phyloP scores from a whole-genome alignment of 2,113 vertebrate genomes.

The Chaetodon auriga region DNA sequence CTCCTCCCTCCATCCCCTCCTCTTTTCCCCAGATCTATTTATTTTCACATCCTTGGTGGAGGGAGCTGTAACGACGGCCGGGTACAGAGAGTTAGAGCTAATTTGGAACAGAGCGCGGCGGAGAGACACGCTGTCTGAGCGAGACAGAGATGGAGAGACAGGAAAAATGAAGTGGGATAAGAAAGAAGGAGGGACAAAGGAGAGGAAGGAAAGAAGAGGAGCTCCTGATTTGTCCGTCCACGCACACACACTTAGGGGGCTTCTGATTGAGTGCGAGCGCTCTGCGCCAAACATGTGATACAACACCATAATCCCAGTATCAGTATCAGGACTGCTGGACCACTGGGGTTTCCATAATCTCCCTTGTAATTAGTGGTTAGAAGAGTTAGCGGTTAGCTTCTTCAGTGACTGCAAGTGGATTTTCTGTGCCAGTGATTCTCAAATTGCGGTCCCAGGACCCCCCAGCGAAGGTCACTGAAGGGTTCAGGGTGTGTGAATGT shows the following conservation, averaged over 20 bases:
- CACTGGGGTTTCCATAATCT: slow-evolving; percentile 60
- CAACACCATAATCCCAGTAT: slow-evolving; percentile 68
- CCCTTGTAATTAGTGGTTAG: slow-evolving; percentile 72
- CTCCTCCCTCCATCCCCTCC: slow-evolving; percentile 47
- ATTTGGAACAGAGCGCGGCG: slow-evolving; percentile 73
- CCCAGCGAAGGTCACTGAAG: slow-evolving; percentile 49
- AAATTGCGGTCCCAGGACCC: slow-evolving; percentile 46
- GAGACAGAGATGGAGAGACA: slow-evolving; percentile 43
- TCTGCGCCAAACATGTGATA: slow-evolving; percentile 52
- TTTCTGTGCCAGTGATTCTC: slow-evolving; percentile 55
- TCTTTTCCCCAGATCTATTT: slow-evolving; percentile 66
- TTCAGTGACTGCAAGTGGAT: slow-evolving; percentile 74
- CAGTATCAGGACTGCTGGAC: slow-evolving; percentile 54
- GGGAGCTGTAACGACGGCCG: slow-evolving; percentile 53
- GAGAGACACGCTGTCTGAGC: slow-evolving; percentile 71
- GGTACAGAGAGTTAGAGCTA: slow-evolving; percentile 63
- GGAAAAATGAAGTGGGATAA: not conserved
- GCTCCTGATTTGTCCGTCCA: slow-evolving; percentile 11
- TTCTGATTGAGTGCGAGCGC: slow-evolving; percentile 21
- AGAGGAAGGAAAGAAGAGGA: not conserved
- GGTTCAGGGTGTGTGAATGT: slow-evolving; percentile 17
- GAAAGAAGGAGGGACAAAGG: slow-evolving; percentile 14
- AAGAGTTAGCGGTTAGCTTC: slow-evolving; percentile 74
- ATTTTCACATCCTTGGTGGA: slow-evolving; percentile 74
- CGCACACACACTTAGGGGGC: not conserved